phyloP scores from a whole-genome alignment of 2,113 vertebrate genomes.

The Hyla sarda region DNA sequence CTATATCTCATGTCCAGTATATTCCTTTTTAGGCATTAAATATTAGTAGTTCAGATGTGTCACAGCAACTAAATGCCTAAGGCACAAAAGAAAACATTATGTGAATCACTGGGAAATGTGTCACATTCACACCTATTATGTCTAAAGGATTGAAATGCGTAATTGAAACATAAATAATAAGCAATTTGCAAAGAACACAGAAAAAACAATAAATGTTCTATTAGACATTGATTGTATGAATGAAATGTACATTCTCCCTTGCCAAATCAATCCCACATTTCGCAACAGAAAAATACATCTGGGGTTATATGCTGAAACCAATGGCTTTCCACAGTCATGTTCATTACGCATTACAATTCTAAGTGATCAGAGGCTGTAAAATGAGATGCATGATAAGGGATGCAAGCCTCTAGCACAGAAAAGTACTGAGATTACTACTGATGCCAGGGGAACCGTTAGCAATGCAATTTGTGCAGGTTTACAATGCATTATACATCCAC shows the following conservation, averaged over 20 bases:
- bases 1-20: background rate
- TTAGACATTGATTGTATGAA: slow-evolving; percentile 61
- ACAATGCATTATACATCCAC: slow-evolving; percentile 70
- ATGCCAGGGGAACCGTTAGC: slow-evolving; percentile 60
- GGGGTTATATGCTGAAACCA: slow-evolving; percentile 64
- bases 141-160: background rate
- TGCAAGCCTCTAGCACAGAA: slow-evolving; percentile 64
- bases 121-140: slow-evolving; percentile 1
- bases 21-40: background rate
- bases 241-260: slow-evolving; percentile 62
- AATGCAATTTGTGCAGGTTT: slow-evolving; percentile 63
- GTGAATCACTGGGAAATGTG: background rate
- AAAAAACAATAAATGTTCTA: slow-evolving; percentile 50
- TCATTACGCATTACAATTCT: slow-evolving; percentile 71
- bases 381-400: slow-evolving; percentile 72
- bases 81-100: background rate
- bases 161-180: slow-evolving; percentile 49
- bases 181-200: slow-evolving; percentile 26
- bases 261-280: slow-evolving; percentile 65
- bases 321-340: slow-evolving; percentile 67
- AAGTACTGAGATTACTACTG: slow-evolving; percentile 65
- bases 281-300: slow-evolving; percentile 66
- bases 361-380: slow-evolving; percentile 71
- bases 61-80: background rate
- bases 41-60: background rate